phyloP scores from a whole-genome alignment of 1,140 invertebrate species.

The Drosophila trapezifrons region DNA sequence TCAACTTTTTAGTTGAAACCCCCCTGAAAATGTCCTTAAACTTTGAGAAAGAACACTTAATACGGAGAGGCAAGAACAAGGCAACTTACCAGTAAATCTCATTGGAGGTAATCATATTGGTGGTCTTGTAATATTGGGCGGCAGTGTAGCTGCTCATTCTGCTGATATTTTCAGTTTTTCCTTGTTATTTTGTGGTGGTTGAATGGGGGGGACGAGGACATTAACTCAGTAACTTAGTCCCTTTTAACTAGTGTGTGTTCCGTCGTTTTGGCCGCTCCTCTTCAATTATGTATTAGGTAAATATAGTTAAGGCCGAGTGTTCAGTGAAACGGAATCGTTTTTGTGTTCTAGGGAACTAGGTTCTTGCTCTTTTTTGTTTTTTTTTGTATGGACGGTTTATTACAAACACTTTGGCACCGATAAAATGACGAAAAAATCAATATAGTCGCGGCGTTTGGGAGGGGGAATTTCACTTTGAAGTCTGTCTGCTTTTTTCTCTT shows the following conservation, averaged over 20 bases:
- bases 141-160: slow-evolving; percentile 77
- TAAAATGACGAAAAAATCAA: slow-evolving; percentile 50
- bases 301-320: slow-evolving; percentile 70
- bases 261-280: slow-evolving; percentile 19
- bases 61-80: neutral
- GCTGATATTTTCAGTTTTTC: slow-evolving; percentile 22
- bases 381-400: slow-evolving; percentile 64
- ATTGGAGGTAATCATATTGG: slow-evolving; percentile 83
- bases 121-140: slow-evolving; percentile 79
- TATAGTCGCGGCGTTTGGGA: slow-evolving; percentile 13
- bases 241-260: slow-evolving; percentile 20
- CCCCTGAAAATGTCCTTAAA: slow-evolving; percentile 8
- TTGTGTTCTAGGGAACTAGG: slow-evolving; percentile 50
- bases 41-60: slow-evolving; percentile 17
- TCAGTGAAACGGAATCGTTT: slow-evolving; percentile 76
- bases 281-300: slow-evolving; percentile 52
- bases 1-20: slow-evolving; percentile 15
- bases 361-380: slow-evolving; percentile 36
- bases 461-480: slow-evolving; percentile 54
- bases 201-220: slow-evolving; percentile 1
- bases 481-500: slow-evolving; percentile 8
- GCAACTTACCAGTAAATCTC: slow-evolving; percentile 82
- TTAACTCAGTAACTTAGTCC: slow-evolving; percentile 12
- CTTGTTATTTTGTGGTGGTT: slow-evolving; percentile 12
- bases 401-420: slow-evolving; percentile 72